phyloP scores from a whole-genome alignment of 2,797 vertebrate genomes.

The Hyperoplus immaculatus region DNA sequence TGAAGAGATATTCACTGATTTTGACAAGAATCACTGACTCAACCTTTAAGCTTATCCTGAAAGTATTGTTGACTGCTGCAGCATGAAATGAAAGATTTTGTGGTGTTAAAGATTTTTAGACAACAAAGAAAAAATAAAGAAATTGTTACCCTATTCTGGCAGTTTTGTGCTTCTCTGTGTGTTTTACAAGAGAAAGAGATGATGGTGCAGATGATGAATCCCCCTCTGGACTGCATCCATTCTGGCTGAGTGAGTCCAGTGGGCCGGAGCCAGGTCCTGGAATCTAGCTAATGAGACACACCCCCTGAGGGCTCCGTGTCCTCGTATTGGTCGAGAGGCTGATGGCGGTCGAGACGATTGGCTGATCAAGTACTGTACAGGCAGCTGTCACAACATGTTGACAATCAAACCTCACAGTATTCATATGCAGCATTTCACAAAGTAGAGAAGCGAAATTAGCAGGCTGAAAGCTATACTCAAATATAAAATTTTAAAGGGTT shows the following conservation, averaged over 20 bases:
- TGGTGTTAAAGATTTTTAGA: not conserved
- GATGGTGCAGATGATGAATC: conserved; percentile 73
- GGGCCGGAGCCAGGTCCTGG: conserved; percentile 83
- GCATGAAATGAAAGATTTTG: not conserved
- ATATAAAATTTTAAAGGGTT: not conserved
- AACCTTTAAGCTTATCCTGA: not conserved
- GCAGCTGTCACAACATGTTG: conserved; percentile 67
- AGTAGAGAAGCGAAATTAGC: conserved; percentile 62
- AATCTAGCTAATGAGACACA: conserved; percentile 86
- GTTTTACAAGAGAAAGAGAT: conserved; percentile 22
- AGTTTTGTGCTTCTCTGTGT: not conserved
- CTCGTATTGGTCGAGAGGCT: conserved; percentile 67
- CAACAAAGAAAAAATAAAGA: not conserved
- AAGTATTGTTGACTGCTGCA: accelerated
- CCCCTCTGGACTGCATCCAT: conserved; percentile 81
- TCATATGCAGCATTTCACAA: conserved; percentile 49
- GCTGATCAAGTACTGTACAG: conserved; percentile 19
- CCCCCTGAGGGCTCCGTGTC: conserved; percentile 46
- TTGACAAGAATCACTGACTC: no score
- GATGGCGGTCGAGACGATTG: conserved; percentile 47
- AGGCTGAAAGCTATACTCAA: conserved; percentile 41
- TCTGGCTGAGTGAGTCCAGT: conserved; percentile 77
- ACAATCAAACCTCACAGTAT: conserved; percentile 47
- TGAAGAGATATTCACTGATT: no score
- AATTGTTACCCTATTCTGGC: not conserved